Evolutionary conservation across 2,113 vertebrate genomes (phyloP), one percentile per base, ranked within the genome.

Genomic region (Talpa occidentalis): DNA sequence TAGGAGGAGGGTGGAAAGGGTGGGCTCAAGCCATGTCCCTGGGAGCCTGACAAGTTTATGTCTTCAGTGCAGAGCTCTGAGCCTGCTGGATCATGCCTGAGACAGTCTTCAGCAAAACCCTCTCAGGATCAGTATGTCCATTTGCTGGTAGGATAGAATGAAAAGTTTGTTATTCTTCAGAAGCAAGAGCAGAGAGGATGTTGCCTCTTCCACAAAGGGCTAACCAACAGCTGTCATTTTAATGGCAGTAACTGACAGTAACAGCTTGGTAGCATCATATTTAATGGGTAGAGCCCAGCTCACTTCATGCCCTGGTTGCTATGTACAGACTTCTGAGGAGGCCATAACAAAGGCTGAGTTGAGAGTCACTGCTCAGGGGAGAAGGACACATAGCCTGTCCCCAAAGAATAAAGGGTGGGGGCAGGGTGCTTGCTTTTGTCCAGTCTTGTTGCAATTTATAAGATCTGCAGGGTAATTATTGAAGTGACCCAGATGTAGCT

Each of bases 241-340:
- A 94, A 92, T 90, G 93, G 87, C 47, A 44, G 66, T 87, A 79
- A 97, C 44, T 90, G 96, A 92, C 87, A 72, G 24, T 37, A 97
- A 35, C 96, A 96, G 66, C 88, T 94, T 94, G 35, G 44, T 77
- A 88, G 3, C 94, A 97, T 97, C 97, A 78, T 85, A 64, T 95
- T 96, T 97, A 97, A 95, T 88, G 83, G 76, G 80, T 90, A 96
- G 86, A 89, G 49, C 84, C 90, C 44, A 70, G 72, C 86, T 94
- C 93, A 83, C 91, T 56, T 90, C 67, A 44, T 49, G 79, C 60
- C 37, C 91, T 78, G 70, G 94, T 97, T 96, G 91, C 97, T 97
- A 96, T 94, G 91, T 86, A 97, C 60, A 60, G 87, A 81, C 90
- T 62, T 64, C 60, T 6, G 24, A 94, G 92, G 49, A 92, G 80